Percentiles rank a stretch among this genome's conserved stretches.
Conservation (phyloP, 53 echinoderm and acorn worm species). For the Apostichopus leukothele region DNA sequence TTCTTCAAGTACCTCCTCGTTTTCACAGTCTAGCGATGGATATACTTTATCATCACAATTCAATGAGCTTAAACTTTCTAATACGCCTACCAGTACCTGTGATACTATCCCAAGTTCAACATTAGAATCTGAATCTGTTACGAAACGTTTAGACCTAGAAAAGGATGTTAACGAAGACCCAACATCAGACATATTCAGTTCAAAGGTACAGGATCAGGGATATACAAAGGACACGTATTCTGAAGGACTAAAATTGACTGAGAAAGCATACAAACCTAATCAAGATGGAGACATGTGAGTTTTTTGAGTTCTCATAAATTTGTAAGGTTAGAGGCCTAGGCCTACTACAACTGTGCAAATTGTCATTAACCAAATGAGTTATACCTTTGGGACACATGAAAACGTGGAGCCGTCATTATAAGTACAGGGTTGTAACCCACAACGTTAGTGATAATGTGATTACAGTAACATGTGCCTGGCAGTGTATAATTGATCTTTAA, state of each 20-base stretch:
- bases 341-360: no score
- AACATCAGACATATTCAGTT: background rate
- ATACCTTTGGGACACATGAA: background rate
- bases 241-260: background rate
- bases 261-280: conserved; percentile 18
- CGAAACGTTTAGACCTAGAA: background rate
- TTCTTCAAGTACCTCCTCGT: background rate
- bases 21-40: conserved; percentile 10
- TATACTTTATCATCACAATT: background rate
- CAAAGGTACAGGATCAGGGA: background rate
- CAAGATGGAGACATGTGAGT: conserved; percentile 47
- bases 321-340: background rate
- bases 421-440: no score
- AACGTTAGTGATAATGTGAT: background rate
- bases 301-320: background rate
- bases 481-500: no score
- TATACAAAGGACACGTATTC: background rate
- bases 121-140: background rate
- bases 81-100: background rate
- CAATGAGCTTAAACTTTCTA: conserved; percentile 17
- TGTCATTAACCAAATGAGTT: background rate
- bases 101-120: background rate
- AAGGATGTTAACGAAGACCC: background rate
- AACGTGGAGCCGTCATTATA: background rate
- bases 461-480: background rate